Conservation (phyloP, 2,797 vertebrate genomes). For the Mionectes olivaceus region DNA sequence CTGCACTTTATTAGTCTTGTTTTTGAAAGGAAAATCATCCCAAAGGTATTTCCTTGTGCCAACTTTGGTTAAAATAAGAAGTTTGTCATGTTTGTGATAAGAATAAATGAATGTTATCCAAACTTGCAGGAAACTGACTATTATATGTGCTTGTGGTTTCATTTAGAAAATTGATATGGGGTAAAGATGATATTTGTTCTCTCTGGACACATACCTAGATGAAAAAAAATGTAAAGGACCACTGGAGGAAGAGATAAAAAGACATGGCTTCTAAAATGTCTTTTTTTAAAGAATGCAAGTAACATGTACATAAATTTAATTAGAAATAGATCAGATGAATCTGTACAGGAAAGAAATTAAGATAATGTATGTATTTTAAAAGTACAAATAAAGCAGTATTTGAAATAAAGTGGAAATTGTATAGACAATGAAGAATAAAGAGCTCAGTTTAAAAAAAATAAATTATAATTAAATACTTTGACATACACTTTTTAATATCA, state of each 20-base stretch:
- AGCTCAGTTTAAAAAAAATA: not conserved
- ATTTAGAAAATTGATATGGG: not conserved
- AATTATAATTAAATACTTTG: not conserved
- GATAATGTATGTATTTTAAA: not conserved
- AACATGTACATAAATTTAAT: not conserved
- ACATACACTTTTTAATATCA: not conserved
- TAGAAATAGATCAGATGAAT: not conserved
- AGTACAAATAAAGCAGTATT: not conserved
- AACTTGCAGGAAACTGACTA: not conserved
- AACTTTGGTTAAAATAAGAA: not conserved
- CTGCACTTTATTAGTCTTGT: not conserved
- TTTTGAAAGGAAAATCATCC: not conserved
- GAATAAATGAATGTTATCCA: not conserved
- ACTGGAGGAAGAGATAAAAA: not conserved
- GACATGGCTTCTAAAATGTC: not conserved
- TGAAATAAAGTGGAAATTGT: not conserved
- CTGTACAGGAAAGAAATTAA: not conserved
- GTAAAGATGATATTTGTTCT: not conserved
- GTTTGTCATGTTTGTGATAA: not conserved
- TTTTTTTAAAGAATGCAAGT: not conserved
- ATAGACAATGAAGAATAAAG: conserved; percentile 6
- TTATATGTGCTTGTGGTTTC: not conserved
- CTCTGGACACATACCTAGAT: not conserved
- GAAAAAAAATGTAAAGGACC: not conserved
- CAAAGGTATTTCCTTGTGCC: not conserved